A percentile compares a stretch with the other conserved stretches of the same genome.
Evolutionary conservation across 2,888 invertebrate genomes (phyloP).

Genomic region (Theretra japonica): DNA sequence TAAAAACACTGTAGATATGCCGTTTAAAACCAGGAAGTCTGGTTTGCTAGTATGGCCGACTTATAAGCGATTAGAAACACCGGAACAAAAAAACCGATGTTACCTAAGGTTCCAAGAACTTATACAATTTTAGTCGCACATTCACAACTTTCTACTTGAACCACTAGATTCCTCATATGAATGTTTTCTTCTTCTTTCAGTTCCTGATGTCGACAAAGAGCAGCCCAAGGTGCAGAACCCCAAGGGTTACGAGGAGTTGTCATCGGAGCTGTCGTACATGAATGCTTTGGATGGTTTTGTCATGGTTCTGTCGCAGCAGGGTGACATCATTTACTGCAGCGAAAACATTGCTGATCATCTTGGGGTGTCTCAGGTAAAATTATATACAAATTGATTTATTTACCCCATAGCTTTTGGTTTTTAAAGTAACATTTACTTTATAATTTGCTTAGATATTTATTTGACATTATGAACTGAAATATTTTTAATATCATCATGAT

Average conservation of each 20-base stretch:
- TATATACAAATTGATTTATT: too few relatives aligned
- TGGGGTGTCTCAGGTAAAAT: constrained; percentile 94
- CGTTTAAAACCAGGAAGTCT: not conserved
- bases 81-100: not conserved
- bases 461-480: too few relatives aligned
- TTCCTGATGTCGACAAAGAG: constrained; percentile 62
- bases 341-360: constrained; percentile 96
- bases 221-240: constrained; percentile 66
- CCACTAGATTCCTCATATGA: not conserved
- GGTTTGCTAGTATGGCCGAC: not conserved
- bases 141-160: not conserved
- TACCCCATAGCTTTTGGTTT: too few relatives aligned
- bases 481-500: too few relatives aligned
- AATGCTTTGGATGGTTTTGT: constrained; percentile 96
- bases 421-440: too few relatives aligned
- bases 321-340: constrained; percentile 96
- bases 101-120: constrained; percentile 14
- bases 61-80: constrained; percentile 3
- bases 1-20: not conserved
- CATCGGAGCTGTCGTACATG: constrained; percentile 87
- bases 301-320: constrained; percentile 93
- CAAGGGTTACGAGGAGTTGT: constrained; percentile 72
- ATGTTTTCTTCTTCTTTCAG: constrained; percentile 55
- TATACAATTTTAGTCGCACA: not conserved
- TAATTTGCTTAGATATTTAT: too few relatives aligned